Evolutionary conservation across 2,888 invertebrate species (phyloP).

Genomic region (Andricus quercusramuli): DNA sequence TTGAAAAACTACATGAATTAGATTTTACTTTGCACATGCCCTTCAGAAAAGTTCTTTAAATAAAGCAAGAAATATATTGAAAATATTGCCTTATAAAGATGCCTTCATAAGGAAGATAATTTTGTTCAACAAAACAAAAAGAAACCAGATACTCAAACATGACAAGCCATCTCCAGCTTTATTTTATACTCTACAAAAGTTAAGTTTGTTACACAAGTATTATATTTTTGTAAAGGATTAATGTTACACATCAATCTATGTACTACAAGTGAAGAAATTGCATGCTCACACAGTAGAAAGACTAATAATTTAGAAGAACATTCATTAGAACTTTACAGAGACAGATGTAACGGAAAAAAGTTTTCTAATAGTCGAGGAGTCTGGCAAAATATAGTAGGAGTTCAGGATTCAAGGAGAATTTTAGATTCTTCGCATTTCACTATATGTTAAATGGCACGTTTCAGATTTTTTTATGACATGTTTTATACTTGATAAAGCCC

Average conservation of each 20-base stretch:
- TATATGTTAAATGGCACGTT: constrained; percentile 43
- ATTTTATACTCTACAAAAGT: neutral
- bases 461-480: constrained; percentile 46
- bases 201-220: neutral
- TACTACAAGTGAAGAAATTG: constrained; percentile 51
- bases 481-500: neutral
- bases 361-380: constrained; percentile 59
- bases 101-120: neutral
- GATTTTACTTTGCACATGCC: neutral
- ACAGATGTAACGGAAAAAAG: constrained; percentile 77
- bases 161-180: neutral
- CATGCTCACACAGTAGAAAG: constrained; percentile 64
- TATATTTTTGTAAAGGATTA: constrained; percentile 14
- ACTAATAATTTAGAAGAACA: constrained; percentile 62
- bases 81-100: neutral
- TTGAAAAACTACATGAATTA: neutral
- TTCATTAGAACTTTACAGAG: constrained; percentile 73
- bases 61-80: neutral
- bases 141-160: neutral
- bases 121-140: neutral
- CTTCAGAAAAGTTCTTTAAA: neutral
- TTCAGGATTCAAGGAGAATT: constrained; percentile 49
- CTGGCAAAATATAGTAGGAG: constrained; percentile 63
- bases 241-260: constrained; percentile 5
- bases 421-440: constrained; percentile 24